Percentiles rank a stretch among this genome's conserved stretches.
These are phyloP conservation scores for Blastobasis adustella DNA, from an alignment of 2,888 invertebrate species.

Conservation along the genomic window DNA sequence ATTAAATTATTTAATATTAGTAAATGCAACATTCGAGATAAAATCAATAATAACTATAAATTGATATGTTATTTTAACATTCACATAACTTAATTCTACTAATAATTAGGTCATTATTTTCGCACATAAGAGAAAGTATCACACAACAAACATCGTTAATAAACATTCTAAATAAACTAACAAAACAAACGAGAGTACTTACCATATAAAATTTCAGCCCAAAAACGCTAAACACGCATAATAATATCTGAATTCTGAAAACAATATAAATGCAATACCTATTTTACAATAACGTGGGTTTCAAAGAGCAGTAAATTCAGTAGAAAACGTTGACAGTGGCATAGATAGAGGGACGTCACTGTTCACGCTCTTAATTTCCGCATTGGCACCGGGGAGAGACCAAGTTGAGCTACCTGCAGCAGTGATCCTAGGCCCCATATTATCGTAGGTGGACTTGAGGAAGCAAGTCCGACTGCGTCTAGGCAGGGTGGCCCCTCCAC, in stretches of 20 bases:
- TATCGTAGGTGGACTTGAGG: conserved; percentile 85
- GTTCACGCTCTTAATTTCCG: conserved; percentile 32
- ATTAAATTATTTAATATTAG: conserved; percentile 7
- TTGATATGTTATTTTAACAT: conserved; percentile 35
- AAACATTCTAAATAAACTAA: no score
- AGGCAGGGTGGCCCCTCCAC: conserved; percentile 60
- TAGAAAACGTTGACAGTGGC: conserved; percentile 60
- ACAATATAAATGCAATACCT: neutral
- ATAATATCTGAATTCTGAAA: no score
- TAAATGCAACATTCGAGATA: conserved; percentile 11
- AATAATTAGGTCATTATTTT: neutral
- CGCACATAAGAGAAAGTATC: neutral
- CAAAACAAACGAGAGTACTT: no score
- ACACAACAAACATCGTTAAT: neutral
- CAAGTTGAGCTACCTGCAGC: conserved; percentile 92
- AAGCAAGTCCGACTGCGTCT: conserved; percentile 67
- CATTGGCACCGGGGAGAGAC: conserved; percentile 80
- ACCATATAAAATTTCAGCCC: no score
- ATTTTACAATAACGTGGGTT: conserved; percentile 10
- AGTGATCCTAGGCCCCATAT: conserved; percentile 92
- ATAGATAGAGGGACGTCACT: conserved; percentile 35
- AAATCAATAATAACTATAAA: conserved; percentile 14
- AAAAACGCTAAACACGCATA: no score
- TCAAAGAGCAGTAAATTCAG: conserved; percentile 66
- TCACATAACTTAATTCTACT: neutral